phyloP scores from a whole-genome alignment of 2,113 vertebrate species.

The Balaeniceps rex region DNA sequence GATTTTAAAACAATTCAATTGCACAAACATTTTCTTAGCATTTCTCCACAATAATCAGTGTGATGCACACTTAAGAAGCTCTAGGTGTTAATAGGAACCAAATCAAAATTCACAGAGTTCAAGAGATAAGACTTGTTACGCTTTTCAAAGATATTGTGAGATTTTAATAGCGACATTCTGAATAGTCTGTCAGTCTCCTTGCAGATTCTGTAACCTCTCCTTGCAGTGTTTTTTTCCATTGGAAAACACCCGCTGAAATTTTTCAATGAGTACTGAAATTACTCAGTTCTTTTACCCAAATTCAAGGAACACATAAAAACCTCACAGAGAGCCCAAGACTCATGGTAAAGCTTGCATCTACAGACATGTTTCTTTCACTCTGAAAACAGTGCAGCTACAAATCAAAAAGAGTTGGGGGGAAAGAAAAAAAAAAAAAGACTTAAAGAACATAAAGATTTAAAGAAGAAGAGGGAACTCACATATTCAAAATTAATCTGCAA shows the following conservation, averaged over 20 bases:
- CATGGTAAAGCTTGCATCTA: not conserved
- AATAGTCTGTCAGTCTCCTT: not conserved
- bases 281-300: not conserved
- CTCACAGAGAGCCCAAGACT: not conserved
- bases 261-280: not conserved
- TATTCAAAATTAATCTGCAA: not conserved
- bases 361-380: not conserved
- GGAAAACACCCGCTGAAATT: not conserved
- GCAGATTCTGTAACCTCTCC: not conserved
- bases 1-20: not conserved
- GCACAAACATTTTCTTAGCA: not conserved
- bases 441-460: not conserved
- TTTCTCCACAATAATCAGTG: not conserved
- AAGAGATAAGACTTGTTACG: not conserved
- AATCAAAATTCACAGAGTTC: not conserved
- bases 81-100: not conserved
- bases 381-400: not conserved
- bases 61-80: not conserved
- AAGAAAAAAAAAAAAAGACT: not conserved
- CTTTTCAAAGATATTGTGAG: not conserved
- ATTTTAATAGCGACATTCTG: not conserved
- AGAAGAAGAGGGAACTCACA: not conserved
- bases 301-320: not conserved
- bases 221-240: not conserved
- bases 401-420: not conserved